Evolutionary conservation across 2,888 invertebrate species (phyloP).

Genomic region (Iphiclides podalirius): DNA sequence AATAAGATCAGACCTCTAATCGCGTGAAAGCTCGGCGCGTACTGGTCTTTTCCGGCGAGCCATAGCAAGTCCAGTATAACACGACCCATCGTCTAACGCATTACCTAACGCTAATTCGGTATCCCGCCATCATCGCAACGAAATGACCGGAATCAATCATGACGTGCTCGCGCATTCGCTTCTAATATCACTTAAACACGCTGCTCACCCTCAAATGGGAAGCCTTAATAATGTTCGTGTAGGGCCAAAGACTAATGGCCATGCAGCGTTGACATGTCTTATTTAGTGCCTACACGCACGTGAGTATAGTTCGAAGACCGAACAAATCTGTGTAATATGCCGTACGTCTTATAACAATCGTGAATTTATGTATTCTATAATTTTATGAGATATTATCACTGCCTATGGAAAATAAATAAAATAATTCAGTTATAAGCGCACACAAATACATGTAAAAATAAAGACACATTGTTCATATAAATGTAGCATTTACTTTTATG

Average conservation of each 20-base stretch:
- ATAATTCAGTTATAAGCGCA: too few species aligned
- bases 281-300: slow-evolving; percentile 3
- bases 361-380: too few species aligned
- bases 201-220: slow-evolving; percentile 60
- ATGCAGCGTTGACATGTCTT: background rate
- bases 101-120: slow-evolving; percentile 38
- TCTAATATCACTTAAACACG: slow-evolving; percentile 75
- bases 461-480: too few species aligned
- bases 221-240: slow-evolving; percentile 66
- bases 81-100: slow-evolving; percentile 23
- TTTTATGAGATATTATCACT: too few species aligned
- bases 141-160: slow-evolving; percentile 69
- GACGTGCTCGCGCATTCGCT: slow-evolving; percentile 51
- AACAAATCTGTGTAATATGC: too few species aligned
- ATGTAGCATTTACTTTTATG: too few species aligned
- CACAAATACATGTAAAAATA: too few species aligned
- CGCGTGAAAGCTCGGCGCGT: background rate
- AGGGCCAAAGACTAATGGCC: slow-evolving; percentile 47
- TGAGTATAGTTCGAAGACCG: too few species aligned
- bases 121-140: slow-evolving; percentile 27
- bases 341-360: too few species aligned
- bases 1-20: background rate
- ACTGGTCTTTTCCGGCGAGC: slow-evolving; percentile 3
- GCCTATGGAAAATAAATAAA: too few species aligned
- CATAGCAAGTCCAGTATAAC: background rate